Percentiles rank a stretch among this genome's conserved stretches.
phyloP scores from a whole-genome alignment of 2,797 vertebrate species.

The Presbytis comata region DNA sequence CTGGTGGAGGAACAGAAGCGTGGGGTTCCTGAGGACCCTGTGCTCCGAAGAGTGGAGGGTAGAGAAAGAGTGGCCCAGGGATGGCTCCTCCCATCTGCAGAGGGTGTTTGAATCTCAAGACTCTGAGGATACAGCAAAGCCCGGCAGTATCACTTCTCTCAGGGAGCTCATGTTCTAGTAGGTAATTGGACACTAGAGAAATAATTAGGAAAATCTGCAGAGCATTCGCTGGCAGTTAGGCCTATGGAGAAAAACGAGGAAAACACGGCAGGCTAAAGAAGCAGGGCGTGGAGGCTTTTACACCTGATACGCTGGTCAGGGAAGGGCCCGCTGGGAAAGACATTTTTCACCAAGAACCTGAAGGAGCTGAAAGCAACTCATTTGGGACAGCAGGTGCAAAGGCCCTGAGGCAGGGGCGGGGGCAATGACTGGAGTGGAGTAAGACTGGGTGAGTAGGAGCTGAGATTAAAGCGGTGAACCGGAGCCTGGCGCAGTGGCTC shows the following conservation, averaged over 20 bases:
- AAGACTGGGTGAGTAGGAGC: neutral
- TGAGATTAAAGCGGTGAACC: neutral
- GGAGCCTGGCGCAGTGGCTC: rapidly evolving
- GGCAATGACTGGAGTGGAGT: neutral
- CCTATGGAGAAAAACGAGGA: neutral
- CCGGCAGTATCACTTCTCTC: neutral
- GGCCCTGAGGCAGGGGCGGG: neutral
- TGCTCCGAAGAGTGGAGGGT: neutral
- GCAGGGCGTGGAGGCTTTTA: neutral
- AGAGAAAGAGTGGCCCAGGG: no score
- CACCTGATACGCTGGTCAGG: neutral
- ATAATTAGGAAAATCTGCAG: no score
- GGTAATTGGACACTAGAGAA: neutral
- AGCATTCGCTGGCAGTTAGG: neutral
- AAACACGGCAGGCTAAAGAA: neutral
- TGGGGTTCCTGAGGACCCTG: neutral
- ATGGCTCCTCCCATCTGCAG: neutral
- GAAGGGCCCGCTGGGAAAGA: neutral
- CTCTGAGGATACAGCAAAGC: neutral
- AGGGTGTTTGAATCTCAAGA: neutral
- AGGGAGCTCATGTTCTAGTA: neutral
- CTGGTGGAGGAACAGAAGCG: neutral
- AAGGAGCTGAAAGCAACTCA: neutral
- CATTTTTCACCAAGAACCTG: neutral
- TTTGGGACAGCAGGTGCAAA: neutral